These are phyloP conservation scores for Oryzias celebensis DNA, from an alignment of 2,113 vertebrate genomes.

Conservation along the genomic window DNA sequence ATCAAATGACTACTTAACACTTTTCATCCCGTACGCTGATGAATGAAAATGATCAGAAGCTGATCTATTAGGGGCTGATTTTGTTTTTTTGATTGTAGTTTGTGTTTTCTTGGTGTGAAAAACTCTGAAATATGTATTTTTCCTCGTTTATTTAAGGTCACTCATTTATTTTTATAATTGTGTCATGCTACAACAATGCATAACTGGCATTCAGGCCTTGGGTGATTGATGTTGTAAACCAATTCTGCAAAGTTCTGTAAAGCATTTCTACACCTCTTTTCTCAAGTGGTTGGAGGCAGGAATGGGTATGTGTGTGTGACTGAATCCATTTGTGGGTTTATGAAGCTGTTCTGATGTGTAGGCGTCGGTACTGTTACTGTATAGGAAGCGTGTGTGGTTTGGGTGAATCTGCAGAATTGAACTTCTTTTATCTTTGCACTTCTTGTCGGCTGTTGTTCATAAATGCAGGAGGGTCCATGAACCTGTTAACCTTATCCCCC, in stretches of 20 bases:
- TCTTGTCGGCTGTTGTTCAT: not conserved
- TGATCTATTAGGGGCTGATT: too few species aligned
- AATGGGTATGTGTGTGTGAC: not conserved
- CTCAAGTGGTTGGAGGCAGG: not conserved
- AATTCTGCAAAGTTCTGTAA: slow-evolving; percentile 21
- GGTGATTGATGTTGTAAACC: not conserved
- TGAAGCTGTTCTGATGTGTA: slow-evolving; percentile 29
- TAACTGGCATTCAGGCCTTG: too few species aligned
- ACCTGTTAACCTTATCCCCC: slow-evolving; percentile 36
- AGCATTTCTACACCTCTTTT: slow-evolving; percentile 18
- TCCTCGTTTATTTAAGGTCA: not conserved
- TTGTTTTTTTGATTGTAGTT: too few species aligned
- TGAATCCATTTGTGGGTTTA: slow-evolving; percentile 3
- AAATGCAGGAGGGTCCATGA: slow-evolving; percentile 22
- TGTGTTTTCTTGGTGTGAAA: too few species aligned
- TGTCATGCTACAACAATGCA: too few species aligned
- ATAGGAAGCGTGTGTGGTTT: slow-evolving; percentile 64
- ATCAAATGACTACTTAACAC: too few species aligned
- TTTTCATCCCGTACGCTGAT: too few species aligned
- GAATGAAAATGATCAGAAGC: too few species aligned
- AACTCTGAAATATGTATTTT: not conserved
- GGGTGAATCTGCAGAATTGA: slow-evolving; percentile 52
- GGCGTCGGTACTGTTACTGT: slow-evolving; percentile 43
- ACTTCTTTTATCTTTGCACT: slow-evolving; percentile 32
- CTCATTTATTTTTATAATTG: not conserved